Evolutionary conservation across 2,888 invertebrate species (phyloP), one percentile per base, ranked within the genome.

Genomic region (Drosophila phalerata): DNA sequence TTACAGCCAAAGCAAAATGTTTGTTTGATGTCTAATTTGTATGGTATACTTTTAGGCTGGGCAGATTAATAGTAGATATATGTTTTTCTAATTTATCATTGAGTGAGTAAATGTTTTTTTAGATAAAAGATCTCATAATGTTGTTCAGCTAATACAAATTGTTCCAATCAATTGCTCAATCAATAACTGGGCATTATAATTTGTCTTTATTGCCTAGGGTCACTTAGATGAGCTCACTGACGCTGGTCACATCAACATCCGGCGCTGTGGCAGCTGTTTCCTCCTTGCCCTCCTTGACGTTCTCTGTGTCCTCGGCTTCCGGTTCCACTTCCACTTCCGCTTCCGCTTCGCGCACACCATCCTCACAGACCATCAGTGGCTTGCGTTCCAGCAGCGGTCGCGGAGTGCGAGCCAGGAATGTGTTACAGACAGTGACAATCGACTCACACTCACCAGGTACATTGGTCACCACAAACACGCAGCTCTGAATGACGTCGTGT

Each of bases 401-500:
- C 53, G 90, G 90, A 15, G 87, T 87, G 30, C 87, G 87, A 3
- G 81, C 73, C 43, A 90, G 66, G 58, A 82, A 90, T 49, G 85
- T 89, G 48, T 90, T 85, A 69, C 91, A 90, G 17, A 81, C 76
- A n/a, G 85, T 89, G 57, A 79, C 77, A 75, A 90, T 91, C 17
- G 79, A 74, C 70, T 91, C 90, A 49, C 90, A 90, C 65, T 81
- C 79, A n/a, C 79, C 85, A 30, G 84, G 83, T 30, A 58, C 66
- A 58, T 69, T 71, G 68, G 78, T 74, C 19, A 90, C 63, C 61
- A 85, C 84, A 77, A 90, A 91, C 45, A 87, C 90, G 75, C 90
- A 90, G 65, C 81, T 87, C 73, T 90, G 91, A 45, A 91, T 89
- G 55, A 91, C 82, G 62, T 91, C 90, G 62, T 85, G 77, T 15